Conservation (phyloP, 2,797 vertebrate genomes). For the Mormyrus hasselquistii region DNA sequence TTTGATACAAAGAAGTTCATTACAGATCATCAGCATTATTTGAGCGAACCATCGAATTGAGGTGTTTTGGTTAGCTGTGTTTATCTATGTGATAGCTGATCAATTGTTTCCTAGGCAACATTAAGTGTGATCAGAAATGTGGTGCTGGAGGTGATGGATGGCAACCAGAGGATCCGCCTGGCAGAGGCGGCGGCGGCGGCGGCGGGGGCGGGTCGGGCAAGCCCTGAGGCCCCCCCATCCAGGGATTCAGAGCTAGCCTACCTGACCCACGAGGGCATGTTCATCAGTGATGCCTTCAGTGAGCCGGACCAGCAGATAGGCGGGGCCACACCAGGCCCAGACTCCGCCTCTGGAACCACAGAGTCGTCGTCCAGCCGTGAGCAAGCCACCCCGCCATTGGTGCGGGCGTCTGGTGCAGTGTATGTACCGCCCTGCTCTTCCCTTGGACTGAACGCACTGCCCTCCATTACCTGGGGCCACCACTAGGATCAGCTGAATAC, state of each 20-base stretch:
- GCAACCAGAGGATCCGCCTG: constrained; percentile 71
- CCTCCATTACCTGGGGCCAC: not conserved
- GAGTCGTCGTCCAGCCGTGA: constrained; percentile 78
- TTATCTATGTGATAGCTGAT: not conserved
- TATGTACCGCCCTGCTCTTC: constrained; percentile 52
- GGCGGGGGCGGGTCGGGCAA: constrained; percentile 51
- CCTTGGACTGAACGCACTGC: not conserved
- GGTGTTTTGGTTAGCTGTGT: not conserved
- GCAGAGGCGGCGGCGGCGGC: constrained; percentile 51
- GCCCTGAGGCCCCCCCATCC: constrained; percentile 44
- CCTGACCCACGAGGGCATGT: constrained; percentile 89
- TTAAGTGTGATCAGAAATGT: constrained; percentile 76
- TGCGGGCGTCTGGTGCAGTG: constrained; percentile 59
- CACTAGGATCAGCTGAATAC: not conserved
- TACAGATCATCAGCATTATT: not conserved
- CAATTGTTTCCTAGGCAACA: constrained; percentile 65
- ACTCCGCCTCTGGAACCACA: constrained; percentile 66
- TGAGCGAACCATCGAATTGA: not conserved
- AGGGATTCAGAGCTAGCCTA: constrained; percentile 83
- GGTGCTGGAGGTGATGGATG: constrained; percentile 82
- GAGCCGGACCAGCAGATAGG: constrained; percentile 60
- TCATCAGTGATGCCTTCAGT: constrained; percentile 84
- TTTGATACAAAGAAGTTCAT: not conserved
- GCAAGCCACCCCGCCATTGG: constrained; percentile 55
- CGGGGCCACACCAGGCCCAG: constrained; percentile 48